A percentile compares a stretch with the other conserved stretches of the same genome.
Conservation (phyloP, 2,797 vertebrate species). For the Apogon talboti region DNA sequence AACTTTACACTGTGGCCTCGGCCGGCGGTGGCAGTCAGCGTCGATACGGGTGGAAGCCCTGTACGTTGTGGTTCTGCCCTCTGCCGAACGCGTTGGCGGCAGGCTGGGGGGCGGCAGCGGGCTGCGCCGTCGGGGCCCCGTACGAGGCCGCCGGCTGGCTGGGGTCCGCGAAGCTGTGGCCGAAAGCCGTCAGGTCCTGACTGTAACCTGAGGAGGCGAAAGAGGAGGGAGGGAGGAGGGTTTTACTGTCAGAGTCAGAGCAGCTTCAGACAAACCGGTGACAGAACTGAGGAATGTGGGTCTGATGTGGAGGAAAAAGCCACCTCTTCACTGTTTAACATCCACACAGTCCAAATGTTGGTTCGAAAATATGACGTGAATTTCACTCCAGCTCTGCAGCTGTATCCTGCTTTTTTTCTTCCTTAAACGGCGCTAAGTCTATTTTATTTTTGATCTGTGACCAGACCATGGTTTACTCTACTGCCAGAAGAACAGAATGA, state of each 20-base stretch:
- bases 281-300: background rate
- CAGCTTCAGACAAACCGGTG: conserved; percentile 10
- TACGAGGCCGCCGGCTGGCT: conserved; percentile 92
- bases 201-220: conserved; percentile 88
- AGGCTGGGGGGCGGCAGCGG: conserved; percentile 86
- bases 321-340: conserved; percentile 17
- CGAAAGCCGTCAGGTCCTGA: conserved; percentile 97
- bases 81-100: conserved; percentile 92
- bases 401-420: too few relatives aligned
- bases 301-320: conserved; percentile 45
- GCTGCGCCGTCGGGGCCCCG: conserved; percentile 91
- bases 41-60: conserved; percentile 98
- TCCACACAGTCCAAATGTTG: background rate
- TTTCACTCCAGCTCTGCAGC: background rate
- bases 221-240: background rate
- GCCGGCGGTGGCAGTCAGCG: conserved; percentile 84
- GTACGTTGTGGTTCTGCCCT: conserved; percentile 98
- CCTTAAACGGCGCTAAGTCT: too few relatives aligned
- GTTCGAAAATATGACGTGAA: background rate
- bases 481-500: too few relatives aligned
- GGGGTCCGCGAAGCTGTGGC: conserved; percentile 96
- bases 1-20: conserved; percentile 65
- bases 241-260: conserved; percentile 6
- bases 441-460: too few relatives aligned
- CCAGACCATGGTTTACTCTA: too few relatives aligned